Base-by-base conservation (phyloP, 2,113 vertebrate genomes). In the Leptobrachium ailaonicum region DNA sequence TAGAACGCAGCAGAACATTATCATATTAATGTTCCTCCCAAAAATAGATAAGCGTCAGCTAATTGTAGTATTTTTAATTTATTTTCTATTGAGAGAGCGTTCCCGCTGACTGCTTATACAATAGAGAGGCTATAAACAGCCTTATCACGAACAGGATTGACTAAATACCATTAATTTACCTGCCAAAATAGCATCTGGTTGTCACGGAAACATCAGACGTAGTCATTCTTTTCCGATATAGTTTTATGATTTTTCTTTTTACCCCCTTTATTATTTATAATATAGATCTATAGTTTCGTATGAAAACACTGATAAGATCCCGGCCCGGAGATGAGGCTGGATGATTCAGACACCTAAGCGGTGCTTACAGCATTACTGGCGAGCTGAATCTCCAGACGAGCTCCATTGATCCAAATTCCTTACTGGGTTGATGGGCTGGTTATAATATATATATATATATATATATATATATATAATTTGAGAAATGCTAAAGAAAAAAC, bases 181-280 rank as follows among this genome's bases (percentile, higher is more conserved):
- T 69, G 75, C 41, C 32, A 77, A 77, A 77, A 77, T 50, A 50
- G 4, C 75, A 77, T 69, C 75, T 77, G 74, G 74, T 76, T 40
- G 75, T 44, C 66, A 68, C 54, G 66, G 66, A 77, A 77, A 77
- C 50, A 56, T 77, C 54, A 32, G 14, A 56, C 2, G 14, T 54
- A 60, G 13, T 14, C 13, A 60, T 60, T 11, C 75, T 68, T 14
- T 69, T 45, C 53, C 41, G 41, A n/a, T 68, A 68, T 50, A 50
- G 40, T 75, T 75, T 53, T 66, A 77, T 66, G 53, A 32, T 66
- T 41, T 66, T 14, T 77, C 20, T 32, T 32, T 32, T 32, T 32
- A 32, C 20, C 20, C 20, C 20, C 20, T 44, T 68, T 58, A 69
- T 42, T 77, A 54, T 76, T 76, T 66, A 40, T 41, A 75, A 41